Base-by-base conservation (phyloP, 2,113 vertebrate species). In the Alethe diademata region DNA sequence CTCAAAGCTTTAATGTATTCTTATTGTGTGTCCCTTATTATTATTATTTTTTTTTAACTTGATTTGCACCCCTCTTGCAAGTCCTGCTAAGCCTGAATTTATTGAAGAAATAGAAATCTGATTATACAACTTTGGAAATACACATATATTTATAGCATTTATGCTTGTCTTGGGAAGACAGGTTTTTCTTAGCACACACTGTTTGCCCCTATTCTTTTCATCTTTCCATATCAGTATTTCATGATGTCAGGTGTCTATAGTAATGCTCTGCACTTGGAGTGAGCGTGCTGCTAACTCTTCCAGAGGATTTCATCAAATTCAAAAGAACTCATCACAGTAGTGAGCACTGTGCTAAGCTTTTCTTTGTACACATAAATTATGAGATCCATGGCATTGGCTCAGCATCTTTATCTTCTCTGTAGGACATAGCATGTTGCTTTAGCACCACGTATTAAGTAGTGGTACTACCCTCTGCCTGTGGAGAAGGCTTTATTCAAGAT, bases 401-500 rank as follows among this genome's bases (percentile, higher is more conserved):
- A 62, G 40, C 20, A 42, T 70, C 76, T 74, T 51, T 72, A 31
- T 85, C 57, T 56, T 28, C 69, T 80, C 84, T 58, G 38, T 64
- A 43, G 78, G 78, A 81, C 11, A 3, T 14, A 28, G 61, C 24
- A 4, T 38, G n/a, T 74, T 80, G 69, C 69, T 84, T 51, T 75
- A 56, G 65, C 61, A 78, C 35, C 26, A 51, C 1, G 0, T 47
- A 20, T 42, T 48, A 84, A 78, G 69, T 69, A 47, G 67, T 50
- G 76, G 45, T 54, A 50, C 42, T 80, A 29, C 53, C 47, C 81
- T 91, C 38, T 94, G 56, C 87, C 88, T 40, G 58, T 13, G 17
- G 71, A 86, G 71, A 61, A 82, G 43, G 54, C 50, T 95, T 93
- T 90, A 50, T 61, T 81, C 54, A 29, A 75, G 48, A 73, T 86